Evolutionary conservation across 2,888 invertebrate species (phyloP), one percentile per base, ranked within the genome.

Genomic region (Apamea epomidion): DNA sequence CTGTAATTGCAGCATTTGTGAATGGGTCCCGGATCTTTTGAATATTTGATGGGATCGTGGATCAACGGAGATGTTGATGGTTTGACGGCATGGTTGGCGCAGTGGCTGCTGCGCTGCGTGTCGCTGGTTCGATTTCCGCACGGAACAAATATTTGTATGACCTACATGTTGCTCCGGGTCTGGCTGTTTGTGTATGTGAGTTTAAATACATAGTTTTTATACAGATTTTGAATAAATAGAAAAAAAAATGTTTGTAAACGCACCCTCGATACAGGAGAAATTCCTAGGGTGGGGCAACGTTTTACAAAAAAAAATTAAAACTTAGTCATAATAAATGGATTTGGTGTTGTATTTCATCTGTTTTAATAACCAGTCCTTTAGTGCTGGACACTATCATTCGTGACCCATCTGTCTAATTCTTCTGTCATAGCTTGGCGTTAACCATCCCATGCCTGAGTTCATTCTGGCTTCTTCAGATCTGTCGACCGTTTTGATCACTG

Each of bases 1-100:
- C 80, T 85, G 88, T 89, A 93, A 92, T 93, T 91, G 89, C 87
- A 86, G 87, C 88, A 84, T 87, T 89, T 86, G 87, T 84, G 89
- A 89, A 87, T 89, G 81, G 87, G 82, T 78, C 83, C 71, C 48
- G 74, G 76, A 82, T 77, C 82, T 74, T 87, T 87, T 89, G 91
- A 91, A 91, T 90, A 90, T 88, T 84, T 89, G 87, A 88, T 87
- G 86, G 81, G 45, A 78, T 70, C 48, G 75, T 69, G 74, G 67
- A 87, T 84, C 77, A 84, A 80, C 74, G 62, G 45, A 62, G 69
- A 68, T 77, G 29, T 69, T 51, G 74, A 72, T 78, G 78, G 78
- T 81, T 37, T 5, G 37, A 37, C 37, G 37, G 5, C 37, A 37
- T 0, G 37, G 37, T 37, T 37, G 37, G 32, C 32, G 32, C 32